These are phyloP conservation scores for Lophotriccus pileatus DNA, from an alignment of 2,797 vertebrate genomes.

Conservation along the genomic window DNA sequence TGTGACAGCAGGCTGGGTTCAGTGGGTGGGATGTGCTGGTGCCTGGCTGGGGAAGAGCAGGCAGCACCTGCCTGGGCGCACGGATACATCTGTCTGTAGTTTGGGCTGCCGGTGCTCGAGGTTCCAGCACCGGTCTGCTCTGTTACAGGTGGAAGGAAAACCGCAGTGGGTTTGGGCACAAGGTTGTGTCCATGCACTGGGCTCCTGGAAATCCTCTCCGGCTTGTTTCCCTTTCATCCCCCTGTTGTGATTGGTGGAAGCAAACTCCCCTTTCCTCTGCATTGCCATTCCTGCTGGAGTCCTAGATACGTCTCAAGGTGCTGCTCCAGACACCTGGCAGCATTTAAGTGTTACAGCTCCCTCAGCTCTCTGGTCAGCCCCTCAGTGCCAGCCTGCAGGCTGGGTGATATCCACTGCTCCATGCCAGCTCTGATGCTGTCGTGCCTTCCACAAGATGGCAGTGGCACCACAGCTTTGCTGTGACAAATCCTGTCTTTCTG, in stretches of 20 bases:
- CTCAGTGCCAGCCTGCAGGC: not conserved
- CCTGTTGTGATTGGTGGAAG: not conserved
- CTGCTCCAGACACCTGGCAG: not conserved
- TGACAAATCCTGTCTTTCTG: not conserved
- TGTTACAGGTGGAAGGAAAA: not conserved
- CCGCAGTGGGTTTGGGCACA: not conserved
- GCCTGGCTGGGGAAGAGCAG: not conserved
- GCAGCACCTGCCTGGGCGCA: not conserved
- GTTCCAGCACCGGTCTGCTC: not conserved
- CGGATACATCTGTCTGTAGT: fast-evolving
- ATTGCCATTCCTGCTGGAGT: not conserved
- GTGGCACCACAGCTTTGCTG: not conserved
- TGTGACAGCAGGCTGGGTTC: not conserved
- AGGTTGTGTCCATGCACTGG: not conserved
- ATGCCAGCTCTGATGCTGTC: fast-evolving
- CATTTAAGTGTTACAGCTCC: not conserved
- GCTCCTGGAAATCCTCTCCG: not conserved
- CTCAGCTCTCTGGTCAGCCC: not conserved
- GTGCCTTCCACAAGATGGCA: conserved; percentile 64
- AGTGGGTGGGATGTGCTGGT: not conserved
- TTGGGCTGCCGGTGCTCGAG: fast-evolving
- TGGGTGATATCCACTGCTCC: not conserved
- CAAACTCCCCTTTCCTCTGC: not conserved
- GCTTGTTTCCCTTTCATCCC: not conserved
- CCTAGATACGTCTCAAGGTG: fast-evolving